These are phyloP conservation scores for Onychomys torridus DNA, from an alignment of 2,797 vertebrate genomes.

Conservation along the genomic window DNA sequence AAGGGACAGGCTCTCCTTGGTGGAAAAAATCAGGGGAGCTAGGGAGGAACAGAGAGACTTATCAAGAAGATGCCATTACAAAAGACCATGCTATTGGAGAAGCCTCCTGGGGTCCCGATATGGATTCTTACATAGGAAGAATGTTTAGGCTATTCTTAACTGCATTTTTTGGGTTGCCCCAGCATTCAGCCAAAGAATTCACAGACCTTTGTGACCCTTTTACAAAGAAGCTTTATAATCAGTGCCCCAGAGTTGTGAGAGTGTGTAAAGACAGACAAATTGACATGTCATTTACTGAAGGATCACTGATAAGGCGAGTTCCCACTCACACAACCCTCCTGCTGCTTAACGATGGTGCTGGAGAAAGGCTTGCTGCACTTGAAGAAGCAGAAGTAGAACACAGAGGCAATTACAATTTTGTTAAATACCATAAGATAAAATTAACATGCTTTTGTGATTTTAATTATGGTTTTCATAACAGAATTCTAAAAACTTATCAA, in stretches of 20 bases:
- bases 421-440: conserved; percentile 51
- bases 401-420: neutral
- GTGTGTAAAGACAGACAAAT: neutral
- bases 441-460: conserved; percentile 46
- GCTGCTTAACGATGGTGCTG: neutral
- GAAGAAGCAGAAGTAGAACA: neutral
- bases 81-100: rapidly evolving
- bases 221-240: neutral
- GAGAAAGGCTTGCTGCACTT: neutral
- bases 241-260: neutral
- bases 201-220: neutral
- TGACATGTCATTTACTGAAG: conserved; percentile 4
- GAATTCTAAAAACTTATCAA: neutral
- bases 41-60: neutral
- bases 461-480: conserved; percentile 38
- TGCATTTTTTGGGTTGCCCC: neutral
- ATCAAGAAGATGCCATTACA: neutral
- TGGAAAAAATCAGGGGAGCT: neutral
- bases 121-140: neutral
- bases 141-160: neutral
- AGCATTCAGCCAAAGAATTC: neutral
- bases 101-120: neutral
- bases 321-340: neutral
- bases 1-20: neutral
- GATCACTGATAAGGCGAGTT: neutral